Conservation (phyloP, 1,140 invertebrate genomes). For the Achroia grisella region DNA sequence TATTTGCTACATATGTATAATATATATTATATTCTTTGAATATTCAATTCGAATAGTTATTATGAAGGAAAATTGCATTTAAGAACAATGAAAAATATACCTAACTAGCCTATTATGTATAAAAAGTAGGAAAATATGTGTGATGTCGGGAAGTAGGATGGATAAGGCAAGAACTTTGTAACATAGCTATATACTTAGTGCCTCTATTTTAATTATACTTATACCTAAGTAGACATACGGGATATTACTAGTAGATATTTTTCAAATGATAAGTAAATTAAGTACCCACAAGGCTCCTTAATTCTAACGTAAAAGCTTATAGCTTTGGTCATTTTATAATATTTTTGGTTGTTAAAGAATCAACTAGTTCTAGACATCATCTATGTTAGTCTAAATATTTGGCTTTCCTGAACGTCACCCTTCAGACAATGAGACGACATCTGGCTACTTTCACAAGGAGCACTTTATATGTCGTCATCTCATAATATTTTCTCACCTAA, state of each 20-base stretch:
- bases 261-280: conserved; percentile 5
- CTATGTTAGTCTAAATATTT: conserved; percentile 34
- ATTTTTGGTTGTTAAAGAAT: conserved; percentile 52
- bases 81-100: conserved; percentile 22
- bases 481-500: too few relatives aligned
- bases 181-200: background rate
- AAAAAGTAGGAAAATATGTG: conserved; percentile 31
- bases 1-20: conserved; percentile 20
- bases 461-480: too few relatives aligned
- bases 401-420: conserved; percentile 15
- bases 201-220: background rate
- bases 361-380: conserved; percentile 24
- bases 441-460: background rate
- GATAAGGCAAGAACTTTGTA: conserved; percentile 48
- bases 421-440: background rate
- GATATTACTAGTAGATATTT: conserved; percentile 15
- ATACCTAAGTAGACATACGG: background rate
- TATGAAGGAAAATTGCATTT: conserved; percentile 16
- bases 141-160: conserved; percentile 43
- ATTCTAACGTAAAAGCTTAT: conserved; percentile 50
- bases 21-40: background rate
- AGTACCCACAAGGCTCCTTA: conserved; percentile 39
- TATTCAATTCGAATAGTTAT: conserved; percentile 17
- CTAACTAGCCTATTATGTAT: conserved; percentile 24
- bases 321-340: conserved; percentile 62